Evolutionary conservation across 2,888 invertebrate genomes (phyloP), one percentile per base, ranked within the genome.

Genomic region (Merodon equestris): DNA sequence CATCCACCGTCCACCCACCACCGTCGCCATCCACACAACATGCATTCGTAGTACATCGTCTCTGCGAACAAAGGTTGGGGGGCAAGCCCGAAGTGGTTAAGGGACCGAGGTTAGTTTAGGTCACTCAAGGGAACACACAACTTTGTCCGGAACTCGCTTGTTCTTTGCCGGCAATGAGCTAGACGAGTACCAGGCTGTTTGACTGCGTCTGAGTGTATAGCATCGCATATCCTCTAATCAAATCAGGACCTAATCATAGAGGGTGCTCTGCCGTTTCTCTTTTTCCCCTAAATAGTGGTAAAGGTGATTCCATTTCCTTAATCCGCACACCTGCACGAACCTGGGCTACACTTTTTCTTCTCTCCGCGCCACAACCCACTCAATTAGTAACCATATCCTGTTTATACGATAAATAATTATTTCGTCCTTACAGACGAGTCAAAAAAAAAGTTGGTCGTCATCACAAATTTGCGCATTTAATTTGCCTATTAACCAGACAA

Each of bases 191-290:
- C 7, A 4, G 27, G 27, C 27, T 7, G 27, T 27, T 27, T 27
- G 27, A 27, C 27, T 27, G 3, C 7, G 7, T 1, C 13, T 19
- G 1, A 58, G 58, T 64, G 66, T 60, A 51, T 53, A 50, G 50
- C 40, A 56, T 45, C 57, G 63, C 17, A 79, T 50, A 73, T 68
- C 79, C 73, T 73, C 64, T 79, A 79, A 79, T 79, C 79, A 79
- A 79, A 79, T 79, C 79, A 79, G 48, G 51, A 56, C 73, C 68
- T 79, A 79, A 79, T 79, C 73, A 79, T 70, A 79, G 73, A 68
- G 79, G 68, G 72, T 42, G 27, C 3, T 7, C 27, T 27, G 3
- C 27, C 7, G 27, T 27, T 34, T 53, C 51, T 27, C 63, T 53
- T 40, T 40, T 3, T 40, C 40, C 17, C 48, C 58, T 50, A 2